Evolutionary conservation across 53 echinoderm and acorn worm species (phyloP).

Genomic region (Mesocentrotus franciscanus): DNA sequence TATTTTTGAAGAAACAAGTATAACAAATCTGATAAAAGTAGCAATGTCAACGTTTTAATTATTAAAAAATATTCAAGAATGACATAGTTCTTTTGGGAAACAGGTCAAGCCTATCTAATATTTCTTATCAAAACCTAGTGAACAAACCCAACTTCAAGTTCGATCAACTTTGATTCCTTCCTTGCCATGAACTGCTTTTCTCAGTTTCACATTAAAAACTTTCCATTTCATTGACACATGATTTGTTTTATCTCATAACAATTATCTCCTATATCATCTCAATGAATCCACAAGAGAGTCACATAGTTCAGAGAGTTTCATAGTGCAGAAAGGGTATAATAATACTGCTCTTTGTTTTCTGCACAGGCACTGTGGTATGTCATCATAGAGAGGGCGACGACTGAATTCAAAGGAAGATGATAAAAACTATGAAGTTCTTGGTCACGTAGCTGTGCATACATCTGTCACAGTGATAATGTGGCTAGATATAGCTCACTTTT

Average conservation of each 20-base stretch:
- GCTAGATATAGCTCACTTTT: slow-evolving; percentile 24
- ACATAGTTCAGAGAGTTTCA: slow-evolving; percentile 36
- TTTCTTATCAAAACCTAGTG: neutral
- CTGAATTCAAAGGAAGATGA: neutral
- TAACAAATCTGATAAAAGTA: neutral
- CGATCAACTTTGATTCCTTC: neutral
- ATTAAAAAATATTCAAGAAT: neutral
- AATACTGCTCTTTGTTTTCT: neutral
- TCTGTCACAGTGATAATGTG: slow-evolving; percentile 32
- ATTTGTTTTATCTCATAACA: slow-evolving; percentile 33
- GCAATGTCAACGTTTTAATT: neutral
- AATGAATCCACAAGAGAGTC: neutral
- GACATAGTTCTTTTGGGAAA: neutral
- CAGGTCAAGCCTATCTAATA: neutral
- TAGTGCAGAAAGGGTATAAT: slow-evolving; percentile 30
- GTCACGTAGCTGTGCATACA: slow-evolving; percentile 16
- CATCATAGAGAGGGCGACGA: neutral
- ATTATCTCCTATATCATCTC: slow-evolving; percentile 24
- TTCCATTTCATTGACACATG: slow-evolving; percentile 4
- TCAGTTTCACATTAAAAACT: neutral
- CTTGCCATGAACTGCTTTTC: neutral
- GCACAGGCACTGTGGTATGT: slow-evolving; percentile 2
- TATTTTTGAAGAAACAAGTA: neutral
- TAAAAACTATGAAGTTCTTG: neutral
- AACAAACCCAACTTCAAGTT: neutral